Base-by-base conservation (phyloP, 2,888 invertebrate species). In the Xylophagus ater region DNA sequence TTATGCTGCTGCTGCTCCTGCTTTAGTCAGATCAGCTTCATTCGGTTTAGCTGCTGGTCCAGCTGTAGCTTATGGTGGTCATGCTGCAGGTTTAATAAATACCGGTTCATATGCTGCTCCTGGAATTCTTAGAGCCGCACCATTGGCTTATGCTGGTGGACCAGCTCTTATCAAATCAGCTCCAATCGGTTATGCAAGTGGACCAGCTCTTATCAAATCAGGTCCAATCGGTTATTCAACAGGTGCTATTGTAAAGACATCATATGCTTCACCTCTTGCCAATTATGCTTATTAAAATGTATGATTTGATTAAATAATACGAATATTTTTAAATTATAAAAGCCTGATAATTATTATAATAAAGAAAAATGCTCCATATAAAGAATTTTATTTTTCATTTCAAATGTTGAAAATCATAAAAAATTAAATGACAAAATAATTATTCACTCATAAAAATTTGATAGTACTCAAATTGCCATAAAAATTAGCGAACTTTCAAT, bases 361-460 rank as follows among this genome's bases (percentile, higher is more conserved):
- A n/a, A n/a, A n/a, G n/a, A n/a, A n/a, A n/a, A n/a, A n/a, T n/a
- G n/a, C n/a, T n/a, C n/a, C n/a, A n/a, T n/a, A n/a, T n/a, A n/a
- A n/a, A n/a, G n/a, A n/a, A n/a, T n/a, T n/a, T 55, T 20, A 58
- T 60, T 47, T 56, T 62, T 23, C 31, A 18, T 8, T 17, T 17
- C 28, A 28, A n/a, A 12, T 28, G 6, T 18, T 31, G 6, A 26
- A 18, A 35, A 35, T 18, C n/a, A 25, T n/a, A n/a, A n/a, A n/a
- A n/a, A n/a, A n/a, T n/a, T n/a, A n/a, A n/a, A n/a, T n/a, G n/a
- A n/a, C n/a, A n/a, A n/a, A n/a, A n/a, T n/a, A n/a, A n/a, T n/a
- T n/a, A n/a, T n/a, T n/a, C n/a, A n/a, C n/a, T n/a, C n/a, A n/a
- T n/a, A n/a, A n/a, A n/a, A n/a, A n/a, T n/a, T n/a, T n/a, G n/a